phyloP scores from a whole-genome alignment of 2,888 invertebrate species.

The Agrotis exclamationis region DNA sequence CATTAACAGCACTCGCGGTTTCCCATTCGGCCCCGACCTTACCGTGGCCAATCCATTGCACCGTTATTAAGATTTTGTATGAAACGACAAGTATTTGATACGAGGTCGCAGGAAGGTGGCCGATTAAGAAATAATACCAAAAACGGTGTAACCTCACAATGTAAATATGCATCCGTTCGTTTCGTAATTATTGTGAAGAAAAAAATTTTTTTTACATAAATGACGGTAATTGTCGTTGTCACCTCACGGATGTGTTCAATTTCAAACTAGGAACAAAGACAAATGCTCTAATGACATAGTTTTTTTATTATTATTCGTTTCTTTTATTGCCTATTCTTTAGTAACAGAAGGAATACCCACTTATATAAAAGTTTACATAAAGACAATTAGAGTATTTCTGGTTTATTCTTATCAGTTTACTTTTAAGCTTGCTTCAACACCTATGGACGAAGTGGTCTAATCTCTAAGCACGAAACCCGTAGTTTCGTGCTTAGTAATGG shows the following conservation, averaged over 20 bases:
- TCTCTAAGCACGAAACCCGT: too few relatives aligned
- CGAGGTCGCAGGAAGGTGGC: constrained; percentile 57
- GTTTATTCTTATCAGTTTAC: too few relatives aligned
- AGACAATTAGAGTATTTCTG: too few relatives aligned
- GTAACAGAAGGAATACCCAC: background rate
- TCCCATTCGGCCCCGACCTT: constrained; percentile 56
- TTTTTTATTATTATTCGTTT: background rate
- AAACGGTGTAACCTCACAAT: constrained; percentile 52
- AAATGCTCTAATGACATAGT: background rate
- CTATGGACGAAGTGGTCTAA: too few relatives aligned
- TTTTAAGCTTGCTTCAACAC: too few relatives aligned
- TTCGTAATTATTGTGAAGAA: constrained; percentile 38
- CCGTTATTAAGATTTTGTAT: constrained; percentile 62
- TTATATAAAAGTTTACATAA: too few relatives aligned
- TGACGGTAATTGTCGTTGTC: constrained; percentile 40
- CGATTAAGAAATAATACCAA: constrained; percentile 59
- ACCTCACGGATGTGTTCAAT: constrained; percentile 31
- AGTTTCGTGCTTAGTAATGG: too few relatives aligned
- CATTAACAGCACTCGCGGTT: constrained; percentile 59
- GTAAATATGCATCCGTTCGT: constrained; percentile 50
- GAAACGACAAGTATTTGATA: constrained; percentile 60
- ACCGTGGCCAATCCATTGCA: constrained; percentile 55
- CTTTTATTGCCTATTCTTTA: background rate
- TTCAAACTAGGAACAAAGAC: constrained; percentile 29
- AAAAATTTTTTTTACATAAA: constrained; percentile 23